Base-by-base conservation (phyloP, 2,113 vertebrate species). In the Rhinopithecus roxellana region DNA sequence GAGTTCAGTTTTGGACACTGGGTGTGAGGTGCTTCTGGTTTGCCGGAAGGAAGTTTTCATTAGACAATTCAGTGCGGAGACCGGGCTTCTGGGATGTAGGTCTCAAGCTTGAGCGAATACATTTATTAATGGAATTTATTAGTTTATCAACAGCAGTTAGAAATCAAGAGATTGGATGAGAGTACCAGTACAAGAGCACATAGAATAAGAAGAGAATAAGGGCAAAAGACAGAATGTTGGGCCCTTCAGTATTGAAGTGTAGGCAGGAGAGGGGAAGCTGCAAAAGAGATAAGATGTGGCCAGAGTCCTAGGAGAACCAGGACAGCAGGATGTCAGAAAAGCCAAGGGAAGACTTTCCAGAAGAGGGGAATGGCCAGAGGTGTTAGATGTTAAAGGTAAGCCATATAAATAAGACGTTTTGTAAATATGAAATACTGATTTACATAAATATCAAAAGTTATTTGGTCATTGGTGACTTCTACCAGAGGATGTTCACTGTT, bases 111-210 rank as follows among this genome's bases (percentile, higher is more conserved):
- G 81, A 64, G 80, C 38, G 48, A 74, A 50, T 43, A 61, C 7
- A 50, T 87, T 96, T 90, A 95, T 64, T 64, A 64, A 64, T 64
- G 30, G 85, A 77, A 75, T 80, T 80, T 6, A 43, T 80, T 89
- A n/a, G 75, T 87, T 93, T 74, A 48, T 88, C 64, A 94, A 11
- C 32, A 52, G 17, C n/a, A 90, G 59, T 93, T 95, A 59, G 75
- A 93, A 77, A 32, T 52, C 14, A 84, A 32, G 52, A 38, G 83
- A 75, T 55, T 94, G 30, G 50, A 38, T 69, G 69, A 95, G 55
- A 75, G 43, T 74, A 57, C 61, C 4, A 67, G 61, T 64, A 30
- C 2, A n/a, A 67, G 94, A 87, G 13, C 27, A 17, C 0, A 0
- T 5, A 17, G 64, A 40, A 43, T 48, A 27, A 57, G 27, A 69